Evolutionary conservation across 2,888 invertebrate genomes (phyloP).

Genomic region (Trissoscelio sp.): DNA sequence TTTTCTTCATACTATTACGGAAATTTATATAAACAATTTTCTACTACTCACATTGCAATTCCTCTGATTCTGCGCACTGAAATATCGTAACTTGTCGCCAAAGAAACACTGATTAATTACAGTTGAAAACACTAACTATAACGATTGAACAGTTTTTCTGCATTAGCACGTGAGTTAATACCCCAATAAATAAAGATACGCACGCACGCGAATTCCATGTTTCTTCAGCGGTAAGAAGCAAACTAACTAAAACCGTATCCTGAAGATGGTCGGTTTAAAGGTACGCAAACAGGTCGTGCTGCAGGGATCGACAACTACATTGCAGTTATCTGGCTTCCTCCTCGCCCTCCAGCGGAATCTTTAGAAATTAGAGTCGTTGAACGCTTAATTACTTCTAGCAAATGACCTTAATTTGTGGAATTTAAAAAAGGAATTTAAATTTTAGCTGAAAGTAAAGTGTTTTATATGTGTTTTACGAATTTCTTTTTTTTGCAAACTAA

Average conservation of each 20-base stretch:
- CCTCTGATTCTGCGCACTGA: background rate
- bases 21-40: slow-evolving; percentile 1
- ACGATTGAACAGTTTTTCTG: slow-evolving; percentile 51
- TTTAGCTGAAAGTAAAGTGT: background rate
- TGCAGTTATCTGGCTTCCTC: slow-evolving; percentile 66
- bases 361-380: slow-evolving; percentile 54
- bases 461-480: no score
- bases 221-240: slow-evolving; percentile 69
- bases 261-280: slow-evolving; percentile 68
- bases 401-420: slow-evolving; percentile 38
- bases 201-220: slow-evolving; percentile 68
- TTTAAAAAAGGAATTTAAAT: background rate
- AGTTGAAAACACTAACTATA: slow-evolving; percentile 40
- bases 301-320: slow-evolving; percentile 60
- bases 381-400: slow-evolving; percentile 39
- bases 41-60: slow-evolving; percentile 23
- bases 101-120: slow-evolving; percentile 49
- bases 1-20: background rate
- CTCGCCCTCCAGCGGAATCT: slow-evolving; percentile 53
- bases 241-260: slow-evolving; percentile 69
- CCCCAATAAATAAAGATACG: slow-evolving; percentile 54
- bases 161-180: slow-evolving; percentile 42
- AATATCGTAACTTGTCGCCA: slow-evolving; percentile 11
- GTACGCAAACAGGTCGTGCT: slow-evolving; percentile 65
- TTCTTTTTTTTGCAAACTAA: no score